Percentiles rank a stretch among this genome's conserved stretches.
Evolutionary conservation across 1,140 invertebrate species (phyloP).

Genomic region (Pinna nobilis): DNA sequence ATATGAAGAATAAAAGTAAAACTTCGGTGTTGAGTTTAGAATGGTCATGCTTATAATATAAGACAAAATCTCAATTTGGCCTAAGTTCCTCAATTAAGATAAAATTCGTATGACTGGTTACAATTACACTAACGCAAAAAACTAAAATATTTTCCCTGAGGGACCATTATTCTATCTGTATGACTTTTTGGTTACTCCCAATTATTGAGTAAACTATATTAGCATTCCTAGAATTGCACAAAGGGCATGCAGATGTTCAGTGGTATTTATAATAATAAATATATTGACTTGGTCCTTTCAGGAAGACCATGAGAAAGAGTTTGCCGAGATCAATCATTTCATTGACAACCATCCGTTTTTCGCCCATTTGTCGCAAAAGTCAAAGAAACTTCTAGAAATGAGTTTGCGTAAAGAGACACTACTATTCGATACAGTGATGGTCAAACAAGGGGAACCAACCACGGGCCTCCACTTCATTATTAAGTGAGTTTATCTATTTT

Average conservation of each 20-base stretch:
- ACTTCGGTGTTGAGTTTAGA: too few species aligned
- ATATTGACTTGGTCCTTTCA: slow-evolving; percentile 30
- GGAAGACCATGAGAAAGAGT: slow-evolving; percentile 63
- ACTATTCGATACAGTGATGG: slow-evolving; percentile 55
- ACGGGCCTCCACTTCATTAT: slow-evolving; percentile 63
- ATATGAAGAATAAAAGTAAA: too few species aligned
- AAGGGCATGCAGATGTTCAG: too few species aligned
- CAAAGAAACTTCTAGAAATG: slow-evolving; percentile 69
- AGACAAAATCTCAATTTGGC: too few species aligned
- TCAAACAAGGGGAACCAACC: slow-evolving; percentile 59
- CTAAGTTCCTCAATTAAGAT: too few species aligned
- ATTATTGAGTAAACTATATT: not conserved
- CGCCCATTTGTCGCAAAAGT: slow-evolving; percentile 59
- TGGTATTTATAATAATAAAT: too few species aligned
- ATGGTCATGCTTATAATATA: too few species aligned
- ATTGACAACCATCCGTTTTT: slow-evolving; percentile 68
- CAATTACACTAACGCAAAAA: too few species aligned
- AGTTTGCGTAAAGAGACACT: slow-evolving; percentile 61
- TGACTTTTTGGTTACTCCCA: not conserved
- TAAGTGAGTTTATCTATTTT: slow-evolving; percentile 47
- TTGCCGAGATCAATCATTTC: slow-evolving; percentile 60
- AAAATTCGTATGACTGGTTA: too few species aligned
- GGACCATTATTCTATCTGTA: too few species aligned
- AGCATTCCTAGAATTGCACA: not conserved
- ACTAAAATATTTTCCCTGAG: too few species aligned